Conservation (phyloP, 2,113 vertebrate species). For the Etheostoma spectabile region DNA sequence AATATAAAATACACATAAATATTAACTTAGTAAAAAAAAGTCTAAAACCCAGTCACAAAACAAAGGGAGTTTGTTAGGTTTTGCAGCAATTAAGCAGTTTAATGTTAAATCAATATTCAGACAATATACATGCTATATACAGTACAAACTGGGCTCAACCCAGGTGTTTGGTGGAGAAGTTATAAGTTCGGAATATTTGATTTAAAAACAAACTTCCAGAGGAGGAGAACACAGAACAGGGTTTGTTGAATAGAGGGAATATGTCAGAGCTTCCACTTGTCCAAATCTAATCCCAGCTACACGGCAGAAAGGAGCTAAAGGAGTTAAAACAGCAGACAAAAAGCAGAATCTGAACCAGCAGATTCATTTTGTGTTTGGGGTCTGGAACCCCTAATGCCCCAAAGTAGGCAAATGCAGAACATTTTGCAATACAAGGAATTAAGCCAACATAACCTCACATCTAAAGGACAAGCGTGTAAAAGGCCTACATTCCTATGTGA, state of each 20-base stretch:
- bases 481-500: conserved; percentile 18
- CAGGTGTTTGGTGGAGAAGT: conserved; percentile 45
- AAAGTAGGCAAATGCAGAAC: neutral
- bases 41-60: conserved; percentile 42
- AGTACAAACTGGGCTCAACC: conserved; percentile 57
- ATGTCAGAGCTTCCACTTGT: neutral
- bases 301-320: neutral
- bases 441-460: neutral
- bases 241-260: neutral
- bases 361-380: conserved; percentile 40
- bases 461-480: neutral
- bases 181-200: neutral
- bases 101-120: conserved; percentile 41
- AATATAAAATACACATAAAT: conserved; percentile 72
- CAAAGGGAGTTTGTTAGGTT: conserved; percentile 40
- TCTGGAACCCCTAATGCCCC: neutral
- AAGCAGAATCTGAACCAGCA: conserved; percentile 79
- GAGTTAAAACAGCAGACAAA: conserved; percentile 5
- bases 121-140: conserved; percentile 54
- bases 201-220: neutral
- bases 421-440: neutral
- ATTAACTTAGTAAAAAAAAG: conserved; percentile 71
- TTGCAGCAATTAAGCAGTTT: conserved; percentile 52
- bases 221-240: neutral
- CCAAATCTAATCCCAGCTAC: neutral